These are phyloP conservation scores for Butorides virescens DNA, from an alignment of 2,113 vertebrate genomes.

Conservation along the genomic window DNA sequence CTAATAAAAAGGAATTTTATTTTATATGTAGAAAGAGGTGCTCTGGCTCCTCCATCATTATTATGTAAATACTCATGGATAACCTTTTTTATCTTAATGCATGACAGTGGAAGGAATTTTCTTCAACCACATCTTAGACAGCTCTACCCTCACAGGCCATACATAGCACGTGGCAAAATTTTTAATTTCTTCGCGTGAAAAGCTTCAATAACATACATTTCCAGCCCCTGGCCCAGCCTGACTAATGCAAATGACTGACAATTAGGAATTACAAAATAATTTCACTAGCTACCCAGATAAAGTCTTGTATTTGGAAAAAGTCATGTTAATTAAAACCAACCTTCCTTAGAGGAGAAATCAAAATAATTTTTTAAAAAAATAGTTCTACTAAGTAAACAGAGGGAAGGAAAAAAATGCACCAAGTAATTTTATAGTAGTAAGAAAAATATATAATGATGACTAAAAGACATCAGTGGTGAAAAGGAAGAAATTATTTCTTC, in stretches of 20 bases:
- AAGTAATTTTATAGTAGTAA: not conserved
- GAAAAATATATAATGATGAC: not conserved
- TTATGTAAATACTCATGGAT: not conserved
- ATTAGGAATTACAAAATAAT: not conserved
- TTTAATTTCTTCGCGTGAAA: not conserved
- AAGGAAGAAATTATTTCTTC: not conserved
- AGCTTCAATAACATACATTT: not conserved
- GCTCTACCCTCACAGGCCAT: not conserved
- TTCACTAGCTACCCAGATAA: not conserved
- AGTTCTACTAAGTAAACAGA: not conserved
- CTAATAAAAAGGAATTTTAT: not conserved
- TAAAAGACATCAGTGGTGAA: not conserved
- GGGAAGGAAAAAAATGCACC: not conserved
- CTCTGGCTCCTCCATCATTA: not conserved
- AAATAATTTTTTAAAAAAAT: not conserved
- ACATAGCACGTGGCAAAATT: not conserved
- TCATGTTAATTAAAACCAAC: not conserved
- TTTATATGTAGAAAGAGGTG: not conserved
- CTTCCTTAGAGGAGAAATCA: not conserved
- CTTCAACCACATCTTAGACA: not conserved
- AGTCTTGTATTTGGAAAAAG: not conserved
- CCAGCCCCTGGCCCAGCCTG: not conserved
- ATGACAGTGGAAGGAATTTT: not conserved
- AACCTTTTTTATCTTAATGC: not conserved
- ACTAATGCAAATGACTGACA: not conserved